A percentile compares a stretch with the other conserved stretches of the same genome.
phyloP scores from a whole-genome alignment of 2,797 vertebrate species.

The Pantherophis vulpinus region DNA sequence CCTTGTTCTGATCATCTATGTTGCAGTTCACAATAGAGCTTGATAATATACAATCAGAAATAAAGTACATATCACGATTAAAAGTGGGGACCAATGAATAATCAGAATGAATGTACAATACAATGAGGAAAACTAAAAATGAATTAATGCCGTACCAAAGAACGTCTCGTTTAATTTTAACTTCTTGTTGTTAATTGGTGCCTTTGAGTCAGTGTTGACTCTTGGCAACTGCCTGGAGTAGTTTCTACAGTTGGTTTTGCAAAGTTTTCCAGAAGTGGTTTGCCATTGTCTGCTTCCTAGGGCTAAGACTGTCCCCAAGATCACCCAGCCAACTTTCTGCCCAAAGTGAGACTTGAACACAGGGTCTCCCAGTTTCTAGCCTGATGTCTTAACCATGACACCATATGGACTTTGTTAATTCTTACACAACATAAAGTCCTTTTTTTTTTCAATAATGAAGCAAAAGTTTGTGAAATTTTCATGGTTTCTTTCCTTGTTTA shows the following conservation, averaged over 20 bases:
- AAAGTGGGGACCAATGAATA: background rate
- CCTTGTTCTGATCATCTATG: background rate
- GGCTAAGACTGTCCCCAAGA: background rate
- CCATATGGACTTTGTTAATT: background rate
- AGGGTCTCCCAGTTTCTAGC: background rate
- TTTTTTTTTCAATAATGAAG: background rate
- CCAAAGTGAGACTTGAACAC: background rate
- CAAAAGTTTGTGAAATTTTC: background rate
- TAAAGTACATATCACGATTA: background rate
- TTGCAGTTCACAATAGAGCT: background rate
- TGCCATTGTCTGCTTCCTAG: background rate
- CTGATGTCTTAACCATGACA: background rate
- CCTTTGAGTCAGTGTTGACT: background rate
- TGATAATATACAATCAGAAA: background rate
- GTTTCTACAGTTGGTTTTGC: background rate
- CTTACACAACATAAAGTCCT: background rate
- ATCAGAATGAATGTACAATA: background rate
- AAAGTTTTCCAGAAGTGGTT: background rate
- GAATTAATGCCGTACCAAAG: background rate
- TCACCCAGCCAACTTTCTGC: background rate
- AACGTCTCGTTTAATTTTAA: background rate
- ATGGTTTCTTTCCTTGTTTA: background rate
- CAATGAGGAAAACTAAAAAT: background rate
- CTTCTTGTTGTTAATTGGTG: background rate
- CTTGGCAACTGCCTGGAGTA: background rate